Base-by-base conservation (phyloP, 2,113 vertebrate genomes). In the Leptocoma aspasia region DNA sequence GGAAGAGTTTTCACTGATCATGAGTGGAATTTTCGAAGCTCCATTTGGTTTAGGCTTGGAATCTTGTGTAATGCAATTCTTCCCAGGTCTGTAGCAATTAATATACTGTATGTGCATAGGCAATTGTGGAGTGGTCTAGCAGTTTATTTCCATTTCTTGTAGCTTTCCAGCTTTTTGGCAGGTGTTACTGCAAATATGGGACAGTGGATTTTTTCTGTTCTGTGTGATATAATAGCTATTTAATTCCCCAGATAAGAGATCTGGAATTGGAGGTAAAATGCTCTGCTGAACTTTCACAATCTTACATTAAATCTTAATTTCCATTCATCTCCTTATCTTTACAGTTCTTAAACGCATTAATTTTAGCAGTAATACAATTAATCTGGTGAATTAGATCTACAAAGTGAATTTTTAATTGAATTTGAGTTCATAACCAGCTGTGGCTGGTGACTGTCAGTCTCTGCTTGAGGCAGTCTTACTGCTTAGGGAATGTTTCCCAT, bases 231-330 rank as follows among this genome's bases (percentile, higher is more conserved):
- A 71, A 52, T 28, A 65, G 81, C 83, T 95, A 23, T 59, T 72
- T 86, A 63, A 88, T 93, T 96, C 63, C 54, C 90, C 64, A 88
- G 42, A 73, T 82, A 73, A 80, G 60, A 85, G 70, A 70, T 77
- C 42, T 70, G 47, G 79, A 91, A 77, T 70, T 39, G 39, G 66
- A 95, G 44, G 44, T 77, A 86, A 82, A 93, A 63, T 47, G 64
- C 33, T 86, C 22, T 31, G 27, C 63, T 92, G 83, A 95, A 92
- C 76, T 80, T 75, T 15, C 5, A 7, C 35, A 73, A 35, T 22
- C 47, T 44, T 54, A 81, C 50, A 78, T 86, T 77, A 86, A 86
- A 86, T 86, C 68, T 93, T 86, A 81, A 86, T 94, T 94, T 66
- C 4, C 2, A 70, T 83, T 90, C 35, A 73, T 90, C 35, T 89